Evolutionary conservation across 2,113 vertebrate species (phyloP).

Genomic region (Laticauda laticaudata): DNA sequence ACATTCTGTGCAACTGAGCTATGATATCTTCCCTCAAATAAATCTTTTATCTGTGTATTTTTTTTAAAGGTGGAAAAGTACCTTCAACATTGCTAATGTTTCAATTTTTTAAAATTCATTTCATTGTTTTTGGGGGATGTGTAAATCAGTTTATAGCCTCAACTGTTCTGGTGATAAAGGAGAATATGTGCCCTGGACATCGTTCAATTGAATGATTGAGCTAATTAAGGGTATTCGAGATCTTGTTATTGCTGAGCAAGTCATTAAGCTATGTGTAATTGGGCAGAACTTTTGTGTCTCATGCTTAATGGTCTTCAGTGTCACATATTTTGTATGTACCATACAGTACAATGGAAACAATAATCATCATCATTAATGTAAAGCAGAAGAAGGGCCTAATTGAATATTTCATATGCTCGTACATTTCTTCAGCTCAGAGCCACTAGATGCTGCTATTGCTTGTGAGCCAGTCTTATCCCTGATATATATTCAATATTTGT

Average conservation of each 20-base stretch:
- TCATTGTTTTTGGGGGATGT: background rate
- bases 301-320: background rate
- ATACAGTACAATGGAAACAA: background rate
- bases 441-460: slow-evolving; percentile 26
- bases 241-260: background rate
- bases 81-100: background rate
- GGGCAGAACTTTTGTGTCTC: background rate
- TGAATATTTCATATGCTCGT: background rate
- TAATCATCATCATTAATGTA: background rate
- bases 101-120: background rate
- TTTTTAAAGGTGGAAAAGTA: background rate
- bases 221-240: background rate
- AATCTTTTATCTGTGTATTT: background rate
- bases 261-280: background rate
- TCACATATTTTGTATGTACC: background rate
- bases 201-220: background rate
- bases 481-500: background rate
- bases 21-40: background rate
- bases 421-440: background rate
- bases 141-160: background rate
- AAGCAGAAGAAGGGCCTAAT: background rate
- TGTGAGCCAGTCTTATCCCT: background rate
- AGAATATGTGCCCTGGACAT: background rate
- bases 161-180: background rate
- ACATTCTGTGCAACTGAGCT: background rate